phyloP scores from a whole-genome alignment of 2,888 invertebrate genomes.

The Ephialtes manifestator region DNA sequence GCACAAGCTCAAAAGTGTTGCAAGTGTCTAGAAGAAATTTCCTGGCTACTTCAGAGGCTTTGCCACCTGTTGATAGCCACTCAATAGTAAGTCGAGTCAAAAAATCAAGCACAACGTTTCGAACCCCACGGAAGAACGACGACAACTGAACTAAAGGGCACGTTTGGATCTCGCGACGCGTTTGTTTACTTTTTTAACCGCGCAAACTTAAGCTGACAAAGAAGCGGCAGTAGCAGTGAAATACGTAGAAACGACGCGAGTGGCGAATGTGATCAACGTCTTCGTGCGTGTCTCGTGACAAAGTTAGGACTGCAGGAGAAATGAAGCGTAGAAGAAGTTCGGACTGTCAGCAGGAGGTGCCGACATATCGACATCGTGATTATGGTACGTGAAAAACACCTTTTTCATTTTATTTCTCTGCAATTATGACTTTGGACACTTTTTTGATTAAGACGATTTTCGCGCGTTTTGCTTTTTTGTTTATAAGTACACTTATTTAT shows the following conservation, averaged over 20 bases:
- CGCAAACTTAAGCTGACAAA: neutral
- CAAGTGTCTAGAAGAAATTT: neutral
- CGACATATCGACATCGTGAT: constrained; percentile 73
- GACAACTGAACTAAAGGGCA: neutral
- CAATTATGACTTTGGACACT: neutral
- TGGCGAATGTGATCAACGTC: constrained; percentile 1
- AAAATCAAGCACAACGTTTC: neutral
- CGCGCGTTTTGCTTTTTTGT: neutral
- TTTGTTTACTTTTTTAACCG: constrained; percentile 3
- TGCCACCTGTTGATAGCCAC: neutral
- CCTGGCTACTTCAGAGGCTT: neutral
- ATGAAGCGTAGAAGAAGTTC: constrained; percentile 77
- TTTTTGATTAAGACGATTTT: neutral
- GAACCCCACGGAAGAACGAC: neutral
- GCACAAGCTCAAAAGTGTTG: neutral
- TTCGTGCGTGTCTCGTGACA: neutral
- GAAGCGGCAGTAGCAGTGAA: neutral
- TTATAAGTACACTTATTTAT: neutral
- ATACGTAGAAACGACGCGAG: neutral
- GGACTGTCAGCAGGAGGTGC: constrained; percentile 68
- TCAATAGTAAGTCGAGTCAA: neutral
- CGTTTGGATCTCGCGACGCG: neutral
- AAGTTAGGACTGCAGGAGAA: constrained; percentile 6
- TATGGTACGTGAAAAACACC: constrained; percentile 74
- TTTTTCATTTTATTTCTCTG: neutral